phyloP scores from a whole-genome alignment of 2,797 vertebrate species.

The Tenualosa ilisha region DNA sequence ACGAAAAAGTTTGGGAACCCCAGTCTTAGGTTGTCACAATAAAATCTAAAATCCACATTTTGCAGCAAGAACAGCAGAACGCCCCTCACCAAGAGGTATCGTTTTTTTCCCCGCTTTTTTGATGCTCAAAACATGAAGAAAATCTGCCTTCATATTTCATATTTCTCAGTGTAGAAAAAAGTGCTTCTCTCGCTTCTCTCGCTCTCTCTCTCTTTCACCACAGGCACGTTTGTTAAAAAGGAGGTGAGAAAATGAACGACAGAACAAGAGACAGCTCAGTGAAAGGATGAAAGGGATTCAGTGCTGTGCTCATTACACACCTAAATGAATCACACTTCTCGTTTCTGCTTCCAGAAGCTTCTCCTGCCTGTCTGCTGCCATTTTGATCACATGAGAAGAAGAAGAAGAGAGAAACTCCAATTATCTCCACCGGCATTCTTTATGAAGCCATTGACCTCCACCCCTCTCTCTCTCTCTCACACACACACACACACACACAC shows the following conservation, averaged over 20 bases:
- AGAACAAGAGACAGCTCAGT: neutral
- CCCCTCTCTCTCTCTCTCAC: constrained; percentile 44
- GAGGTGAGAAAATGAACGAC: constrained; percentile 34
- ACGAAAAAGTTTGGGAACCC: no score
- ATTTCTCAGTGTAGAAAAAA: no score
- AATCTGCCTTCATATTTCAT: no score
- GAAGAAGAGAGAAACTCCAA: constrained; percentile 57
- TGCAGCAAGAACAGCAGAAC: no score
- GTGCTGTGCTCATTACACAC: neutral
- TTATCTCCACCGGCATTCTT: constrained; percentile 73
- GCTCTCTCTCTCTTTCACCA: neutral
- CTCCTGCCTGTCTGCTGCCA: constrained; percentile 56
- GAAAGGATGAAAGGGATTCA: constrained; percentile 6
- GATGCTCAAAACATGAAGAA: no score
- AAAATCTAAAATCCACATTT: no score
- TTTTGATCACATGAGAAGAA: constrained; percentile 66
- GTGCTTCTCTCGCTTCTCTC: neutral
- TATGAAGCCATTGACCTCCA: constrained; percentile 72
- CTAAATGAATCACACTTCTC: neutral
- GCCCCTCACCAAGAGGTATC: no score
- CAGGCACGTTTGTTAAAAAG: constrained; percentile 40
- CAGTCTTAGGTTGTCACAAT: no score
- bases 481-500: neutral
- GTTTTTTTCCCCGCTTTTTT: no score
- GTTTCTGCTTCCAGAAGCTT: neutral